Evolutionary conservation across 2,888 invertebrate genomes (phyloP).

Genomic region (Archips xylosteana): DNA sequence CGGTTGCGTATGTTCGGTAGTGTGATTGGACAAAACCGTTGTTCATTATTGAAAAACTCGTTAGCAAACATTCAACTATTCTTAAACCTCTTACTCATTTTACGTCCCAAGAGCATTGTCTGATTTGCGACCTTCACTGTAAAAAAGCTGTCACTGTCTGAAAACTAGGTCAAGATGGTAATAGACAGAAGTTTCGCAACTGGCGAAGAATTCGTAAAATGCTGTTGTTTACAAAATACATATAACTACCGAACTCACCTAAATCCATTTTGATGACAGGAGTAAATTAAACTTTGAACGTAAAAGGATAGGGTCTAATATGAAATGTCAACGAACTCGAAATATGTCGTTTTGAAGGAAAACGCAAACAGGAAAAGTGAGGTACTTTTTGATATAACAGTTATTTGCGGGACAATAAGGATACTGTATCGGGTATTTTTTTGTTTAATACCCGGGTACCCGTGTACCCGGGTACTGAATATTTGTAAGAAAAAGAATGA

Average conservation of each 20-base stretch:
- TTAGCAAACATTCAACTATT: not conserved
- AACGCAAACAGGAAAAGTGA: not conserved
- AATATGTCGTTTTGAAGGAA: not conserved
- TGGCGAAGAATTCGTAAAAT: slow-evolving; percentile 12
- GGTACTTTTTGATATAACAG: not conserved
- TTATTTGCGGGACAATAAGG: not conserved
- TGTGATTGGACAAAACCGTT: too few relatives aligned
- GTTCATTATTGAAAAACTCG: not conserved
- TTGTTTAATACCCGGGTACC: too few relatives aligned
- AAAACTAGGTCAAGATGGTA: slow-evolving; percentile 24
- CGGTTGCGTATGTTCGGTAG: too few relatives aligned
- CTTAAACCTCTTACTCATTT: slow-evolving; percentile 18
- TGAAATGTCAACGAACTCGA: not conserved
- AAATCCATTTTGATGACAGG: not conserved
- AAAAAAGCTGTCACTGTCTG: slow-evolving; percentile 27
- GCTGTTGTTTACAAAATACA: slow-evolving; percentile 23
- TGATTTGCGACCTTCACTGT: slow-evolving; percentile 25
- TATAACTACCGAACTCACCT: not conserved
- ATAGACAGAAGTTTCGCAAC: slow-evolving; percentile 27
- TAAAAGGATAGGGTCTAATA: not conserved
- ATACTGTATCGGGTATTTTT: too few relatives aligned
- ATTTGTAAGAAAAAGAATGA: too few relatives aligned
- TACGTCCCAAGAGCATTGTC: slow-evolving; percentile 15
- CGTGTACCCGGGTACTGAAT: too few relatives aligned
- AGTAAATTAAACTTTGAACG: not conserved